A percentile compares a stretch with the other conserved stretches of the same genome.
phyloP scores from a whole-genome alignment of 2,113 vertebrate species.

The Xiphorhynchus elegans region DNA sequence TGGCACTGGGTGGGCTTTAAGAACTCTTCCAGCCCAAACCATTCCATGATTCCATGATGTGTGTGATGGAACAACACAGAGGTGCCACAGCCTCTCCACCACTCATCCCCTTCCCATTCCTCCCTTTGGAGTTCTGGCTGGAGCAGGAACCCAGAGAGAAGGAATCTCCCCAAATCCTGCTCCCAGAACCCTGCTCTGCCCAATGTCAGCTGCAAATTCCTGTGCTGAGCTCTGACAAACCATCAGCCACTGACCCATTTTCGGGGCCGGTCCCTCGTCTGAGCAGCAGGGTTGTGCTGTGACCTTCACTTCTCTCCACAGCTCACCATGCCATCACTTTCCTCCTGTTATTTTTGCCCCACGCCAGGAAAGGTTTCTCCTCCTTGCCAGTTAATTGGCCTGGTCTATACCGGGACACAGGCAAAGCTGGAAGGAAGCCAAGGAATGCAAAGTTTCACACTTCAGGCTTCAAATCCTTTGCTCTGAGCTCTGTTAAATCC shows the following conservation, averaged over 20 bases:
- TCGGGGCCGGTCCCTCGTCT: background rate
- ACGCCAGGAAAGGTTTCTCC: background rate
- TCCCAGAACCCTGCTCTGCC: background rate
- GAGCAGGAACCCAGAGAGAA: background rate
- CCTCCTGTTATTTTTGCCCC: background rate
- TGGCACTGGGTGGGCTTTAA: background rate
- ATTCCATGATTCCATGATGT: background rate
- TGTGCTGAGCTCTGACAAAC: background rate
- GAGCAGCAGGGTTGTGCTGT: background rate
- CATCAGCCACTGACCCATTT: background rate
- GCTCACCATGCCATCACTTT: background rate
- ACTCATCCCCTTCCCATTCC: background rate
- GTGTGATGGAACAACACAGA: background rate
- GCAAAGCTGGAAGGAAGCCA: background rate
- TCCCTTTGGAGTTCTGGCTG: accelerated
- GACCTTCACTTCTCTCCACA: background rate
- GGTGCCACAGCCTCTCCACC: background rate
- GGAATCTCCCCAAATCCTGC: background rate
- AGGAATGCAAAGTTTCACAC: accelerated
- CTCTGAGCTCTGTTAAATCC: background rate
- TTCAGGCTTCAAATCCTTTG: background rate
- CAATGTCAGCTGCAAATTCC: background rate
- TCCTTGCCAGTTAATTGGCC: background rate
- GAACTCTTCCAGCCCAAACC: background rate
- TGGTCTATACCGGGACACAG: background rate